Evolutionary conservation across 2,113 vertebrate genomes (phyloP), one percentile per base, ranked within the genome.

Genomic region (Ploceus nigricollis): DNA sequence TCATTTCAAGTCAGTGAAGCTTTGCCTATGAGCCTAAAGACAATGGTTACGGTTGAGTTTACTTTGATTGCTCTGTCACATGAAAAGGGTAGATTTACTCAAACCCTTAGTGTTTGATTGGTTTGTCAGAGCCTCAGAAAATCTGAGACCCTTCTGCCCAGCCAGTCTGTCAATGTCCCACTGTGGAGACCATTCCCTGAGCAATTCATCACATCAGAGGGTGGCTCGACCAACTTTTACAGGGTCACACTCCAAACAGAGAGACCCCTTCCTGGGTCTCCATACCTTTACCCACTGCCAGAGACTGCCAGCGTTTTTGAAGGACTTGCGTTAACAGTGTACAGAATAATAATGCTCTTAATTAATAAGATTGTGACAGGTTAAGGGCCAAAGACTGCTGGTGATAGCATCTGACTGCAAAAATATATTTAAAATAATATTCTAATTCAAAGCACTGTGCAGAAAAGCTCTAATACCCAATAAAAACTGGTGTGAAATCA

Each of bases 151-250:
- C 27, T 73, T 37, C 31, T 72, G 31, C 37, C 18, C 19, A 15
- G 15, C 15, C 25, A 6, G 4, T 80, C 44, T 28, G 44, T 14
- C 27, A 11, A 3, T 12, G 18, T 28, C 10, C 37, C 1, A 1
- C 7, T 33, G 9, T 11, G 10, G 22, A 12, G 7, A 57, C 27
- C 11, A 15, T 50, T 37, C 77, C 30, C 33, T 50, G 23, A 65
- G 19, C 22, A 58, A 21, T 58, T 40, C 16, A 58, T 40, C 28
- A 28, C 37, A 17, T 30, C 22, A 13, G 24, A n/a, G 7, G 7
- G 24, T 2, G 1, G 28, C 16, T n/a, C 0, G 1, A 33, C 15
- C 3, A 5, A n/a, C 10, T 51, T 45, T 10, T 51, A 44, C 53
- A 45, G 19, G 15, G 7, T 58, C 69, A 45, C 15, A 11, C 4